Evolutionary conservation across 2,888 invertebrate species (phyloP).

Genomic region (Xestia sexstrigata): DNA sequence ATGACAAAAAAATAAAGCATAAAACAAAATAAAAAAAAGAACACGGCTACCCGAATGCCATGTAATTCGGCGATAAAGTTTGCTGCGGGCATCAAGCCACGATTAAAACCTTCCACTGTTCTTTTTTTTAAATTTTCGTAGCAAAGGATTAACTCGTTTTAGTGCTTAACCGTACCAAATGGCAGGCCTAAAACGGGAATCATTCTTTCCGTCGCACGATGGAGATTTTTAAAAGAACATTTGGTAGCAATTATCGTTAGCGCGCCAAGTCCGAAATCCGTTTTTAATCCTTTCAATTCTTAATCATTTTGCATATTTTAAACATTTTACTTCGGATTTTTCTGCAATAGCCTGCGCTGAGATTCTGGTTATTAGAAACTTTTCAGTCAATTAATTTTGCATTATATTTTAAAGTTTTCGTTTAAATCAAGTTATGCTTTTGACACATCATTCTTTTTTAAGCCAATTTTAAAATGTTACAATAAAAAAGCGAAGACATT

Average conservation of each 20-base stretch:
- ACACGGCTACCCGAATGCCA: slow-evolving; percentile 58
- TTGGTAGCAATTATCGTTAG: slow-evolving; percentile 76
- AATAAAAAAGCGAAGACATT: slow-evolving; percentile 12
- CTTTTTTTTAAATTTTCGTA: slow-evolving; percentile 65
- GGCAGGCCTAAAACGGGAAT: slow-evolving; percentile 63
- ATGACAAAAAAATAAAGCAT: slow-evolving; percentile 41
- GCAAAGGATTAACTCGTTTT: slow-evolving; percentile 67
- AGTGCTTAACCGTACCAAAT: slow-evolving; percentile 68
- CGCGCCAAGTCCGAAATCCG: slow-evolving; percentile 67
- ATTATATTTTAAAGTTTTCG: slow-evolving; percentile 17
- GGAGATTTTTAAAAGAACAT: slow-evolving; percentile 71
- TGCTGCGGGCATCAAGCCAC: slow-evolving; percentile 49
- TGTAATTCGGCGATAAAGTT: slow-evolving; percentile 66
- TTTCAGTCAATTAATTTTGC: slow-evolving; percentile 26
- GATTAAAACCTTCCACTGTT: slow-evolving; percentile 65
- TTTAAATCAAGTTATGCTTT: background rate
- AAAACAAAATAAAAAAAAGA: slow-evolving; percentile 45
- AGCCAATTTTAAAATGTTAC: background rate
- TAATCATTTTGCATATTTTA: slow-evolving; percentile 68
- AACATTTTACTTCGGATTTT: slow-evolving; percentile 53
- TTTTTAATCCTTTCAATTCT: slow-evolving; percentile 74
- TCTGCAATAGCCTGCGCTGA: slow-evolving; percentile 21
- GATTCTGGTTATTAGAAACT: slow-evolving; percentile 27
- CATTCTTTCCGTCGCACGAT: slow-evolving; percentile 48
- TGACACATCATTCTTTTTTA: background rate